A percentile compares a stretch with the other conserved stretches of the same genome.
Evolutionary conservation across 2,113 vertebrate species (phyloP).

Genomic region (Tenebrosternarchus preto): DNA sequence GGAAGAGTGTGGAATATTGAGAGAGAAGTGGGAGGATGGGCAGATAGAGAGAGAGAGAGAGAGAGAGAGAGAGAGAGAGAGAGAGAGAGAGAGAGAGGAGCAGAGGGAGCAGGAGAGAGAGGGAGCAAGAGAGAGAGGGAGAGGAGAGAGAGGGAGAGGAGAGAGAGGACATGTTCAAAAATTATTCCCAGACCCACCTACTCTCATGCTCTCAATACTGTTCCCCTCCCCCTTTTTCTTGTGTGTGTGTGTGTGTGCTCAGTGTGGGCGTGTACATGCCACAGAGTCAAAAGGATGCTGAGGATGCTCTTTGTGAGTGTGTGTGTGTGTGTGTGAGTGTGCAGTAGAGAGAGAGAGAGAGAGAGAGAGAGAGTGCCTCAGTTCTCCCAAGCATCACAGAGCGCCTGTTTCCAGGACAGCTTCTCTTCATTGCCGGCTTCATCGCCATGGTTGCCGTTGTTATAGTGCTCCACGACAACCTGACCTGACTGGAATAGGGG

Average conservation of each 20-base stretch:
- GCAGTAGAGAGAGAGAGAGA: neutral
- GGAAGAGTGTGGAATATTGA: neutral
- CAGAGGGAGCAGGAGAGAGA: neutral
- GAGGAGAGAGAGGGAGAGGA: neutral
- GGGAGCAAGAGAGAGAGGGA: neutral
- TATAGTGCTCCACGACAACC: neutral
- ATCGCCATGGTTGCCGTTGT: neutral
- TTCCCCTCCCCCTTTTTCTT: neutral
- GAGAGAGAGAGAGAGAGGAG: neutral
- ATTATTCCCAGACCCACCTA: neutral
- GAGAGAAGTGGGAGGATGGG: neutral
- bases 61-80: neutral
- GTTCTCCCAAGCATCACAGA: neutral
- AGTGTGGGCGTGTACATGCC: neutral
- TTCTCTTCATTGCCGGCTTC: constrained; percentile 13
- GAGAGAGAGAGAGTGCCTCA: neutral
- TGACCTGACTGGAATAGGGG: constrained; percentile 1
- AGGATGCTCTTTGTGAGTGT: neutral
- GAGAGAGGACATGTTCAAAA: neutral
- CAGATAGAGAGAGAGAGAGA: neutral
- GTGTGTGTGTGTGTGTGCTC: constrained; percentile 47
- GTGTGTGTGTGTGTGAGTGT: constrained; percentile 8
- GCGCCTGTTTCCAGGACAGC: neutral
- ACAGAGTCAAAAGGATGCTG: constrained; percentile 21
- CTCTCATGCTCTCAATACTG: neutral